Base-by-base conservation (phyloP, 2,113 vertebrate species). In the Scomber japonicus region DNA sequence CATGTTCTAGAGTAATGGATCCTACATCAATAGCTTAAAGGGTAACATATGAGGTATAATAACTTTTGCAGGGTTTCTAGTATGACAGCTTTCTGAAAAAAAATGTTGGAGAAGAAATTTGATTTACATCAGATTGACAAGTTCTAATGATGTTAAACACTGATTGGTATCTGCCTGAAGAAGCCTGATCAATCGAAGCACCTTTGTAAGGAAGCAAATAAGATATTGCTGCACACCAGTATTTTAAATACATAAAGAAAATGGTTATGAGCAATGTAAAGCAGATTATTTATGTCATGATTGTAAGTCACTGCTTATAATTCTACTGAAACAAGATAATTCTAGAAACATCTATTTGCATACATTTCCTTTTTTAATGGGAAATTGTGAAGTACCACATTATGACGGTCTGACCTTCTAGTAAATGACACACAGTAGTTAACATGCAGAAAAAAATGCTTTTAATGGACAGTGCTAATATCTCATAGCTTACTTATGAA, bases 381-480 rank as follows among this genome's bases (percentile, higher is more conserved):
- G 11, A 53, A 44, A 48, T 54, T 65, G 48, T 14, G 16, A 71
- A 60, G 11, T 44, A 70, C 50, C 17, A 35, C 69, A 67, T 70
- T 21, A 17, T 51, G 57, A 40, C 45, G 27, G 53, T 63, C 40
- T 65, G 19, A 83, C 86, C 77, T 78, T 81, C 31, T 15, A 59
- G 57, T 57, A 53, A 81, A 84, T 55, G 13, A 61, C 59, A 24
- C 50, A 8, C 15, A 62, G 45, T 57, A 62, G 63, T 85, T 80
- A 78, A 63, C 57, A 63, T 80, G 56, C 56, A 45, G 7, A 49
- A 81, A 51, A 51, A 87, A 78, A 74, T 48, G 64, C 12, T 70
- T 75, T 83, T 83, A 78, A 62, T 76, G 60, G 48, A 67, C 55
- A 90, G n/a, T 51, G 27, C n/a, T 70, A 67, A 69, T 73, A 80